Conservation (phyloP, 2,888 invertebrate genomes). For the Endomychus coccineus region DNA sequence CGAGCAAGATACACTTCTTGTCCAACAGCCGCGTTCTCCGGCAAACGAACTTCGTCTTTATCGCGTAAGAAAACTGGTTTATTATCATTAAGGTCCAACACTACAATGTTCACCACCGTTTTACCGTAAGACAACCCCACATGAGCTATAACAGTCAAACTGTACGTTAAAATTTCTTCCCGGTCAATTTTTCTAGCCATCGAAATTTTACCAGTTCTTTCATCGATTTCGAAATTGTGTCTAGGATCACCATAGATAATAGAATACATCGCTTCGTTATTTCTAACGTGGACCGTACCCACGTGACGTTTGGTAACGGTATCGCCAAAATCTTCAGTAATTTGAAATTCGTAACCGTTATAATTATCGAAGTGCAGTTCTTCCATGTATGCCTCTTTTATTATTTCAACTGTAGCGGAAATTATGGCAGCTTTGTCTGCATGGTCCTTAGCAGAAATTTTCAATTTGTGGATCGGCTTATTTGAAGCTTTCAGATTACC, state of each 20-base stretch:
- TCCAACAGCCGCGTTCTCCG: conserved; percentile 88
- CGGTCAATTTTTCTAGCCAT: conserved; percentile 77
- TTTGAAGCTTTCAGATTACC: conserved; percentile 56
- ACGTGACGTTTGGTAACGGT: conserved; percentile 61
- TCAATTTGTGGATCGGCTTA: conserved; percentile 64
- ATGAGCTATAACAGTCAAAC: conserved; percentile 72
- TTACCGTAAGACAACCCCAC: conserved; percentile 69
- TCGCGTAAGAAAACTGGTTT: conserved; percentile 74
- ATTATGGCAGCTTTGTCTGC: conserved; percentile 66
- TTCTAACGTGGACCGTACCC: conserved; percentile 62
- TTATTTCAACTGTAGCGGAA: conserved; percentile 74
- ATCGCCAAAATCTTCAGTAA: conserved; percentile 72
- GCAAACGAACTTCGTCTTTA: conserved; percentile 69
- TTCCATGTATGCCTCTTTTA: conserved; percentile 65
- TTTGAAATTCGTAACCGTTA: conserved; percentile 73
- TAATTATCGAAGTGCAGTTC: conserved; percentile 68
- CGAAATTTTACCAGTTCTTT: conserved; percentile 67
- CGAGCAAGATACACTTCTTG: conserved; percentile 85
- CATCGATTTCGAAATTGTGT: conserved; percentile 72
- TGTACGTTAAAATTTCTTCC: conserved; percentile 70
- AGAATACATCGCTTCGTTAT: conserved; percentile 52
- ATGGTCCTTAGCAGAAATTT: conserved; percentile 72
- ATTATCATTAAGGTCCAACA: conserved; percentile 88
- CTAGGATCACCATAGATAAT: conserved; percentile 76
- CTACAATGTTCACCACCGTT: conserved; percentile 70